These are phyloP conservation scores for Mythimna lalbum DNA, from an alignment of 2,888 invertebrate species.

Conservation along the genomic window DNA sequence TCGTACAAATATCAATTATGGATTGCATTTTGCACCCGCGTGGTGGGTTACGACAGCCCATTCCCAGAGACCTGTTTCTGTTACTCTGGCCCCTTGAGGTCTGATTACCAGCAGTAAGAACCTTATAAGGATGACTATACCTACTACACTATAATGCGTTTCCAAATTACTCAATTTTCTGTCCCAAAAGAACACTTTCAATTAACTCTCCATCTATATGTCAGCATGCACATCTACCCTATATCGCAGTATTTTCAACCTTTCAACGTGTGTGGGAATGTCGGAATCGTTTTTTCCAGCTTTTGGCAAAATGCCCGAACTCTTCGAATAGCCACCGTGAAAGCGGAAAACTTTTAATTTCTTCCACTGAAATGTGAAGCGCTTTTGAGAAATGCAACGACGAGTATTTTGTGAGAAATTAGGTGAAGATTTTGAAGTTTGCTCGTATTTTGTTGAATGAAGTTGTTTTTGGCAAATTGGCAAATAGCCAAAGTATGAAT, in stretches of 20 bases:
- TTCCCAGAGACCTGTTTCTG: too few relatives aligned
- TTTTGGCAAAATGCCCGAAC: slow-evolving; percentile 57
- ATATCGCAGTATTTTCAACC: slow-evolving; percentile 2
- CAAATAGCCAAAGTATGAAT: too few relatives aligned
- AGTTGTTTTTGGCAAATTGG: slow-evolving; percentile 2
- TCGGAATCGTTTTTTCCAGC: slow-evolving; percentile 63
- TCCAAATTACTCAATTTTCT: background rate
- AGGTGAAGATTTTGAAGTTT: background rate
- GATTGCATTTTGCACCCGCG: too few relatives aligned
- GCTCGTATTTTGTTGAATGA: background rate
- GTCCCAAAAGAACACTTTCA: slow-evolving; percentile 10
- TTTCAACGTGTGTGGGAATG: slow-evolving; percentile 24
- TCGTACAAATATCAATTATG: background rate
- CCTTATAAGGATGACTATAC: too few relatives aligned
- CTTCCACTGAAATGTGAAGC: slow-evolving; percentile 40
- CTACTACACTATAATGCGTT: too few relatives aligned
- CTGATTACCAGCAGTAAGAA: too few relatives aligned
- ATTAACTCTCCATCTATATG: background rate
- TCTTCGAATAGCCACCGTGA: slow-evolving; percentile 53
- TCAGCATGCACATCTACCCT: background rate
- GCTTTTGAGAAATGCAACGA: slow-evolving; percentile 41
- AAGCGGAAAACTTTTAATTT: slow-evolving; percentile 34
- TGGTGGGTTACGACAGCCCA: too few relatives aligned
- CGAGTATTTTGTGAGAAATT: background rate
- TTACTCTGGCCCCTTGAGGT: too few relatives aligned